Percentiles rank a stretch among this genome's conserved stretches.
Conservation (phyloP, 2,888 invertebrate genomes). For the Notodonta ziczac region DNA sequence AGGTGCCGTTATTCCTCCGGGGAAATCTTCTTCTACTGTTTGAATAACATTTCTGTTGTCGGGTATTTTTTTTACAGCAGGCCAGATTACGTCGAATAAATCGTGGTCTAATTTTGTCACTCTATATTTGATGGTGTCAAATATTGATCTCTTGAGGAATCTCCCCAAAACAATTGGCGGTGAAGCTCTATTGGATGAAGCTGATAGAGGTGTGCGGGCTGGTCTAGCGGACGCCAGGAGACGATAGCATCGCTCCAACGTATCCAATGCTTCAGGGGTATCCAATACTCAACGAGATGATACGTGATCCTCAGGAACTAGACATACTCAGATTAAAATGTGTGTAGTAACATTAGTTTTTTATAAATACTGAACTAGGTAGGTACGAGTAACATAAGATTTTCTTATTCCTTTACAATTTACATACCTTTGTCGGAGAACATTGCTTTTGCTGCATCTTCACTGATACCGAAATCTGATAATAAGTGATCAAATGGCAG, state of each 20-base stretch:
- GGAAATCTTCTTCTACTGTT: conserved; percentile 88
- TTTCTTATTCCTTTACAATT: conserved; percentile 3
- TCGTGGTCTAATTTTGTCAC: conserved; percentile 94
- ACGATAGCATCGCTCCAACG: conserved; percentile 90
- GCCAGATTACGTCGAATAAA: conserved; percentile 95
- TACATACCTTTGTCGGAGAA: conserved; percentile 91
- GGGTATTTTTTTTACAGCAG: conserved; percentile 92
- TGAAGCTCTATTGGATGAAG: conserved; percentile 83
- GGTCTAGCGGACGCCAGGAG: conserved; percentile 87
- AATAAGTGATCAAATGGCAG: conserved; percentile 88
- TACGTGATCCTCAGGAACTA: conserved; percentile 90
- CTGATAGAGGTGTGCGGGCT: conserved; percentile 83
- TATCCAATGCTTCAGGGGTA: conserved; percentile 88
- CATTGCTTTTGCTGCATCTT: conserved; percentile 87
- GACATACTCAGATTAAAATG: conserved; percentile 36
- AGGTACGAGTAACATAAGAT: background rate
- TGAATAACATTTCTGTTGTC: conserved; percentile 81
- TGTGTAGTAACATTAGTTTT: background rate
- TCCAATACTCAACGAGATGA: conserved; percentile 90
- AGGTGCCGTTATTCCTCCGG: conserved; percentile 91
- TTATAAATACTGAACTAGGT: conserved; percentile 3
- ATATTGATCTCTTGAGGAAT: conserved; percentile 89
- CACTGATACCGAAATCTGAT: conserved; percentile 88
- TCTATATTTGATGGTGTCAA: conserved; percentile 89
- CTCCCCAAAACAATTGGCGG: conserved; percentile 87